A percentile compares a stretch with the other conserved stretches of the same genome.
Conservation (phyloP, 2,113 vertebrate genomes). For the Oryctolagus cuniculus region mOryCun1.1 NC_091434.1:44973501-44974000, state of each 20-base stretch:
- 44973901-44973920: not conserved
- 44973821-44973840: not conserved
- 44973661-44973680: slow-evolving; percentile 61
- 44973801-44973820: slow-evolving; percentile 32
- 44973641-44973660: not conserved
- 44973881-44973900: no score
- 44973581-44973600: not conserved
- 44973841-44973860: not conserved
- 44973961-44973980: no score
- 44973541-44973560: not conserved
- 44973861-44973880: not conserved
- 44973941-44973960: not conserved
- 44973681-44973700: slow-evolving; percentile 64
- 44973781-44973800: slow-evolving; percentile 17
- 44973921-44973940: not conserved
- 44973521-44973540: not conserved
- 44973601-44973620: slow-evolving; percentile 3
- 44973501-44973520: not conserved
- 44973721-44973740: slow-evolving; percentile 65
- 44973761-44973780: slow-evolving; percentile 62
- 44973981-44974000: no score
- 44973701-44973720: slow-evolving; percentile 53
- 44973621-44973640: not conserved
- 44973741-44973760: slow-evolving; percentile 66
- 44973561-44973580: slow-evolving; percentile 18